Percentiles rank a stretch among this genome's conserved stretches.
Evolutionary conservation across 2,888 invertebrate species (phyloP).

Genomic region (Dryobota labecula): DNA sequence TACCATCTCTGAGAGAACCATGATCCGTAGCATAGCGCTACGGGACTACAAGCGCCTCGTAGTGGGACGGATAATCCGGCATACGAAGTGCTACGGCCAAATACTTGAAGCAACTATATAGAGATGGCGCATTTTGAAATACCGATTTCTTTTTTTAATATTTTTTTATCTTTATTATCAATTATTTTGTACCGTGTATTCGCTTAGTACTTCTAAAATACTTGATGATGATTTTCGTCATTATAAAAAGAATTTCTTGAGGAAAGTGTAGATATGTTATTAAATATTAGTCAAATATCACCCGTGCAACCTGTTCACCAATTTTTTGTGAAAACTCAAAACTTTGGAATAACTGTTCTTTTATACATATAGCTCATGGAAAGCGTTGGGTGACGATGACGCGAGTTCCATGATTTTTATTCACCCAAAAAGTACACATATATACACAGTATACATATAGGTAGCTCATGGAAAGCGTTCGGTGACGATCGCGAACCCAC

Average conservation of each 20-base stretch:
- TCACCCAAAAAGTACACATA: too few relatives aligned
- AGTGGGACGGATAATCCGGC: background rate
- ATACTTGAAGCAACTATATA: conserved; percentile 2
- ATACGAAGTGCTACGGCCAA: conserved; percentile 12
- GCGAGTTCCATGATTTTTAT: too few relatives aligned
- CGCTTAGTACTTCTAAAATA: background rate
- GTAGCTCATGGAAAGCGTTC: too few relatives aligned
- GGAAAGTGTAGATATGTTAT: too few relatives aligned
- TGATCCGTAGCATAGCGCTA: background rate
- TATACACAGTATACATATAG: too few relatives aligned
- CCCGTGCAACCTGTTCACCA: too few relatives aligned
- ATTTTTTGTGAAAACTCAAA: too few relatives aligned
- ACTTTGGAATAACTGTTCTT: too few relatives aligned
- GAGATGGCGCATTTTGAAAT: conserved; percentile 43
- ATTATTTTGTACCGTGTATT: background rate
- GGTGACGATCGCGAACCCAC: too few relatives aligned
- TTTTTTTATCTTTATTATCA: background rate
- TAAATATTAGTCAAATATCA: too few relatives aligned
- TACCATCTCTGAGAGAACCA: background rate
- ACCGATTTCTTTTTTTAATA: background rate
- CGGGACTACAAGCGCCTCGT: background rate
- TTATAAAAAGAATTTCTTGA: background rate
- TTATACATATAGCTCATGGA: too few relatives aligned
- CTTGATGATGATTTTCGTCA: background rate
- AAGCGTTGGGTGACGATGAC: too few relatives aligned